A percentile compares a stretch with the other conserved stretches of the same genome.
Evolutionary conservation across 2,888 invertebrate species (phyloP).

Genomic region (Pseudanteris insignis): DNA sequence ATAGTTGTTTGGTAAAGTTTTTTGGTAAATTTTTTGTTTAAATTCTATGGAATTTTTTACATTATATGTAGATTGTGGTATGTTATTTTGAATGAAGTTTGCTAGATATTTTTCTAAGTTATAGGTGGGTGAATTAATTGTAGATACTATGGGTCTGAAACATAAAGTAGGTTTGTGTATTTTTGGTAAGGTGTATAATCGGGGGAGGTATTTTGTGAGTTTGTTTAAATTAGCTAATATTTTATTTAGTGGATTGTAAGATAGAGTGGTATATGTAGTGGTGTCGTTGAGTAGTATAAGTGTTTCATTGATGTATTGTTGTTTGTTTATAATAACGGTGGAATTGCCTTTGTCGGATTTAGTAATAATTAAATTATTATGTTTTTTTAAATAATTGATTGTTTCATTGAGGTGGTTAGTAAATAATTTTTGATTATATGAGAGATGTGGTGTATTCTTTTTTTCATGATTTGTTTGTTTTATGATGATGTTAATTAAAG

Average conservation of each 20-base stretch:
- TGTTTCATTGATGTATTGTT: neutral
- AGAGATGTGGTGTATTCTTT: too few species aligned
- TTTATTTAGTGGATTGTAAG: neutral
- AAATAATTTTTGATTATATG: neutral
- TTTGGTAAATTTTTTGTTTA: neutral
- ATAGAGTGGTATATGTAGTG: neutral
- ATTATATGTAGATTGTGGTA: slow-evolving; percentile 1
- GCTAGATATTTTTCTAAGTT: neutral
- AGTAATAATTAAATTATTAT: slow-evolving; percentile 1
- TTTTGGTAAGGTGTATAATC: slow-evolving; percentile 7
- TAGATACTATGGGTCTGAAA: slow-evolving; percentile 6
- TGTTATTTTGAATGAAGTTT: neutral
- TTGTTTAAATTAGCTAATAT: neutral
- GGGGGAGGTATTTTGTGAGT: neutral
- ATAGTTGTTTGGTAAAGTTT: slow-evolving; percentile 2
- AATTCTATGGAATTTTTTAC: slow-evolving; percentile 6
- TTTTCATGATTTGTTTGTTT: too few species aligned
- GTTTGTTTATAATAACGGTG: neutral
- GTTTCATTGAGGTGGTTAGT: neutral
- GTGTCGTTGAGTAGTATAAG: neutral
- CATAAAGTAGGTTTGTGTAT: slow-evolving; percentile 1
- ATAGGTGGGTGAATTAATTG: neutral
- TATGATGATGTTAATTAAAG: too few species aligned
- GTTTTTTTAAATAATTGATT: neutral
- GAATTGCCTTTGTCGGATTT: slow-evolving; percentile 6